Base-by-base conservation (phyloP, 1,140 invertebrate genomes). In the Eciton burchellii region DNA sequence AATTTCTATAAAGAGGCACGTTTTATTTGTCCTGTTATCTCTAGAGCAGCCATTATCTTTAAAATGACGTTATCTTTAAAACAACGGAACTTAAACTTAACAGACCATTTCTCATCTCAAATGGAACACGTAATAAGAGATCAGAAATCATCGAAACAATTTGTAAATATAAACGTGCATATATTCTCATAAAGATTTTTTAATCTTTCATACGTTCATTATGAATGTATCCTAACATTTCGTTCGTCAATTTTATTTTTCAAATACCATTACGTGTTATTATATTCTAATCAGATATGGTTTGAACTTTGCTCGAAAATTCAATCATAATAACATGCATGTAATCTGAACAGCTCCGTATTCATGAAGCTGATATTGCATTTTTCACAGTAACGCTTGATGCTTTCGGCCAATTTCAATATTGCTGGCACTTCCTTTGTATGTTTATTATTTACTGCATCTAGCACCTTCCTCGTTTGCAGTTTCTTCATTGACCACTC, bases 331-430 rank as follows among this genome's bases (percentile, higher is more conserved):
- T 90, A 91, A 57, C 90, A 90, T 6, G 43, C 56, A 57, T 91
- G 90, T 14, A 91, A 26, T 79, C 66, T 85, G 49, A 82, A 92
- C 4, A 92, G 73, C 77, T 92, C 91, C 47, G 83, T 90, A 35
- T 87, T 91, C 35, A 41, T 52, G 26, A 92, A 92, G n/a, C 77
- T 84, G 2, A 73, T 56, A 49, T 90, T 88, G 47, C 92, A 93
- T 54, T 88, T 87, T 6, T 92, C 91, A 65, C 92, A 93, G 41
- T 85, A 90, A 35, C 88, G 85, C 70, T 92, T 92, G 4, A 79
- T 76, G 35, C 29, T 65, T 19, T 85, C 70, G 14, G 66, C 14
- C 19, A 82, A 0, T 4, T 84, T 84, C 47, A 59, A 47, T 14
- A 81, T 47, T 12, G 71, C 1, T 49, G 43, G 41, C 14, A 70